These are phyloP conservation scores for Danio rerio DNA, from an alignment of 2,113 vertebrate species.

Conservation along the genomic window DNA sequence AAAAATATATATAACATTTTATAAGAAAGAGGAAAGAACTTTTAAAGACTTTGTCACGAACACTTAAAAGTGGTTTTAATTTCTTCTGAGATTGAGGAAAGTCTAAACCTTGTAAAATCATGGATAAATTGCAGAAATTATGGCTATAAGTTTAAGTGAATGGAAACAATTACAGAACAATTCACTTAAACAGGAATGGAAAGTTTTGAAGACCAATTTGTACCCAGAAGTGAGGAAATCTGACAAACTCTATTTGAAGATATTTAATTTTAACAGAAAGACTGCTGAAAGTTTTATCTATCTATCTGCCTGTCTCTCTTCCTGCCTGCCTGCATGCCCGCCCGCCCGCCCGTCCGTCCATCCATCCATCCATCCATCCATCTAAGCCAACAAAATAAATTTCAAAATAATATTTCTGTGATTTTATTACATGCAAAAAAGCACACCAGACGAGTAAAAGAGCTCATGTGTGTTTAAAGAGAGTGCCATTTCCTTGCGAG, in stretches of 20 bases:
- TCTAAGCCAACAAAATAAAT: not conserved
- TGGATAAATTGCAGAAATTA: not conserved
- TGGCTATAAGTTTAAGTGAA: not conserved
- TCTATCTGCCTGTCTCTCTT: not conserved
- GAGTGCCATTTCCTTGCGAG: not conserved
- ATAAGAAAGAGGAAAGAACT: not conserved
- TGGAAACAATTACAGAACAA: not conserved
- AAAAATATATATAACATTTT: no score
- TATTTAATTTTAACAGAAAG: not conserved
- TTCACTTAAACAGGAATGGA: not conserved
- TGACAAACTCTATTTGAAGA: not conserved
- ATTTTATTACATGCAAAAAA: slow-evolving; percentile 3
- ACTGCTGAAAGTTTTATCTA: not conserved
- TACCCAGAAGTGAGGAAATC: not conserved
- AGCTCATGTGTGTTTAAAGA: slow-evolving; percentile 13
- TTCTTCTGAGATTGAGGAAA: not conserved
- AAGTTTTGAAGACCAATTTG: not conserved
- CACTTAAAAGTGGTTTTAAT: not conserved
- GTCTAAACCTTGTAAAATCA: not conserved
- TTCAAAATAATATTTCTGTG: not conserved
- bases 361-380: no score
- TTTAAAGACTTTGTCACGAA: not conserved
- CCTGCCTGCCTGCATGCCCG: no score
- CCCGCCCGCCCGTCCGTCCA: no score
- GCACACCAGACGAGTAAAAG: not conserved